Evolutionary conservation across 1,140 invertebrate genomes (phyloP), one percentile per base, ranked within the genome.

Genomic region (Condylostylus longicornis): DNA sequence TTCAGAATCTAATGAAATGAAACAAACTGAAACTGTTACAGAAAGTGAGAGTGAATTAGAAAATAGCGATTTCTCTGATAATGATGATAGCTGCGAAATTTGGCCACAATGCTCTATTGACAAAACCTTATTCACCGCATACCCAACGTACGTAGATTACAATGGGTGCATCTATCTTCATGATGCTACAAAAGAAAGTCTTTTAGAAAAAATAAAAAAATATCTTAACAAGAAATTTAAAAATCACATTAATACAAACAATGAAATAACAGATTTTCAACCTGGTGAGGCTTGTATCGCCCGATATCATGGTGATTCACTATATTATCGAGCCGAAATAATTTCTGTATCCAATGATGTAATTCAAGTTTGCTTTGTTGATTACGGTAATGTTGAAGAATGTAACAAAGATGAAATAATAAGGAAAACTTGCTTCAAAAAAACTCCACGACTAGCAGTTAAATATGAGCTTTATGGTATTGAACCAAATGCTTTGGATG

Each of bases 261-360:
- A 37, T 74, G 71, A 73, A 42, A 47, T 30, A 38, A 8, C 10
- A 4, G 30, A 32, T 32, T 42, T 43, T 37, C 28, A 17, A 7
- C 14, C 17, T 3, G 75, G 71, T 2, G 71, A 81, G 37, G 58
- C 72, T 0, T 80, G 78, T 42, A 58, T 78, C 12, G 75, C 68
- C 1, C 59, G 64, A 32, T 82, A 68, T 53, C 67, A 68, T 44
- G 12, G 64, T 5, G 71, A 82, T 48, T 59, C 68, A 3, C 58
- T 60, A 9, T 77, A 75, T 62, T 78, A 77, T 47, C 64, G 77
- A 37, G 73, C 70, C 15, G 46, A 58, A 35, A 63, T 79, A 7
- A 20, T 62, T 14, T 51, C 63, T 31, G 58, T 12, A 6, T 7
- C n/a, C 0, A 36, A 51, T 9, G 51, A 56, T 4, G 51, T 50